Base-by-base conservation (phyloP, 2,888 invertebrate genomes). In the Noctua fimbriata region DNA sequence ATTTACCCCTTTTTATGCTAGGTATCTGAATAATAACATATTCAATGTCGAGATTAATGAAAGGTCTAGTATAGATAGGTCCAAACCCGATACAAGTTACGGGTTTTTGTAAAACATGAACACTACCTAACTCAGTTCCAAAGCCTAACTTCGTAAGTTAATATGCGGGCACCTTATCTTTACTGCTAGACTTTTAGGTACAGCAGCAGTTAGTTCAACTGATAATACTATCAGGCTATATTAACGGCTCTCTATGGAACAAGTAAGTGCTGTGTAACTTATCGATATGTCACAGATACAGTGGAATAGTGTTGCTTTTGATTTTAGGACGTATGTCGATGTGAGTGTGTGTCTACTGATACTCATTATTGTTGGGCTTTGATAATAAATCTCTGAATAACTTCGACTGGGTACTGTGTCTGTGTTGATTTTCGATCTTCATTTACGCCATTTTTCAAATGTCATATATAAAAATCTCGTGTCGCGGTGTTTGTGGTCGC, bases 161-260 rank as follows among this genome's bases (percentile, higher is more conserved):
- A 83, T 81, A 86, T 86, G 85, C 88, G 88, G 86, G 87, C 66
- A 74, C 79, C 82, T 87, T 90, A 87, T 90, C 88, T 89, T 79
- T 84, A 81, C 66, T 79, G 41, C 63, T 70, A 72, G 72, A 86
- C 83, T 73, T 82, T 82, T 83, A 67, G n/a, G 67, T 67, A 85
- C 77, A 83, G 65, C 78, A 82, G 77, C 66, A 76, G 81, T 75
- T 83, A 73, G 76, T 81, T n/a, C 60, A 82, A 75, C 73, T 66
- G 81, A 87, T 85, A 78, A 41, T 75, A 73, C 78, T 89, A 89
- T 89, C 83, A 69, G 76, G 18, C 32, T 69, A 73, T 79, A 79
- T 80, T 85, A 88, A 86, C 79, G 79, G 71, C 71, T 65, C 79
- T 78, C 79, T 75, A 74, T 71, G 77, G 79, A 73, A 67, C 81